phyloP scores from a whole-genome alignment of 2,888 invertebrate genomes.

The Tridacna crocea region DNA sequence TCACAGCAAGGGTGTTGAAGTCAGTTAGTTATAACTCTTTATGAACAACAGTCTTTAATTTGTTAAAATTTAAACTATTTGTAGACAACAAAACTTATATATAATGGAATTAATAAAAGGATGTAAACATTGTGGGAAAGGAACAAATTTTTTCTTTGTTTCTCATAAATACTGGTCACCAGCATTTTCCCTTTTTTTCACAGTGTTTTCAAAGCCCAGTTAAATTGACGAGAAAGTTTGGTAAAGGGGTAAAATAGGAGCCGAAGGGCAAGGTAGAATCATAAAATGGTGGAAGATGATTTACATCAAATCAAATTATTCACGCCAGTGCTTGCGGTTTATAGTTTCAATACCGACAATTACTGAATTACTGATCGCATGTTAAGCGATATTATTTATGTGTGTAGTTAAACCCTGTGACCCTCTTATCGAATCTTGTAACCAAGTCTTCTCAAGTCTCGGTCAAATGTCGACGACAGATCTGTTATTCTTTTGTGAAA shows the following conservation, averaged over 20 bases:
- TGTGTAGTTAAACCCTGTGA: constrained; percentile 8
- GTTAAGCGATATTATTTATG: constrained; percentile 15
- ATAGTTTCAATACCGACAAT: constrained; percentile 17
- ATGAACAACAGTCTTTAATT: too few species aligned
- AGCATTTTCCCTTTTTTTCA: background rate
- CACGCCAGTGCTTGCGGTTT: constrained; percentile 22
- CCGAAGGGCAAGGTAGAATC: too few species aligned
- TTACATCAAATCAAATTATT: constrained; percentile 25
- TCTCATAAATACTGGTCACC: background rate
- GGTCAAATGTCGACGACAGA: constrained; percentile 2
- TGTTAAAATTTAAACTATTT: too few species aligned
- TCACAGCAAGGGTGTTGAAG: too few species aligned
- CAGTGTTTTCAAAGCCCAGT: background rate
- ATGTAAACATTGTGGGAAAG: constrained; percentile 1
- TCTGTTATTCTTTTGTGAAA: background rate
- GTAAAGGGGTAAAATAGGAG: too few species aligned
- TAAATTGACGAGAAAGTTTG: too few species aligned
- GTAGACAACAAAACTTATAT: too few species aligned
- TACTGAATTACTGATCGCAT: constrained; percentile 16
- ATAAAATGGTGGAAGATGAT: background rate
- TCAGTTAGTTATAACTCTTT: too few species aligned
- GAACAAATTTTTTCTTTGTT: too few species aligned
- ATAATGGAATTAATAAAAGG: too few species aligned
- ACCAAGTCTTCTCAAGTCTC: background rate
- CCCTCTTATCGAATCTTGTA: constrained; percentile 5